These are phyloP conservation scores for Lasaia peninsularis DNA, from an alignment of 1,140 invertebrate species.

Conservation along the genomic window DNA sequence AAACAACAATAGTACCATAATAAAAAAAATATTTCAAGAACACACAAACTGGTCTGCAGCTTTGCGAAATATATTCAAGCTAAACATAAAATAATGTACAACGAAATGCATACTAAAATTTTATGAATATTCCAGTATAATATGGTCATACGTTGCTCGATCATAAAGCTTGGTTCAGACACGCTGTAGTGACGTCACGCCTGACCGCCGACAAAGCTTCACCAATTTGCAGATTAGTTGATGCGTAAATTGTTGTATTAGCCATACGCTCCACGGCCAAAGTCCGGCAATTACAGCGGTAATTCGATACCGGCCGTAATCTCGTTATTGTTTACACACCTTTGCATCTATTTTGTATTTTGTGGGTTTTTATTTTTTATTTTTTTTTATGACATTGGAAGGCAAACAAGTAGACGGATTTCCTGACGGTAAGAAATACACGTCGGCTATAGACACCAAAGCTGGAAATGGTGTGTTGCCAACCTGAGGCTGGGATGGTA, in stretches of 20 bases:
- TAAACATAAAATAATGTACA: not conserved
- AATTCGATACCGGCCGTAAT: slow-evolving; percentile 46
- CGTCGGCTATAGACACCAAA: too few species aligned
- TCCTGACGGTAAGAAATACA: too few species aligned
- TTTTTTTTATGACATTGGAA: too few species aligned
- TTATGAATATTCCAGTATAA: not conserved
- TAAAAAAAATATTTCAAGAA: not conserved
- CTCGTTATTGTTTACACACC: slow-evolving; percentile 13
- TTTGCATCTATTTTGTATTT: slow-evolving; percentile 8
- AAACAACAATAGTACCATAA: not conserved
- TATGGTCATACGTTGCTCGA: not conserved
- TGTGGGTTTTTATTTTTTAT: too few species aligned
- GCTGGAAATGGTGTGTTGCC: too few species aligned
- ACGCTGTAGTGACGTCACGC: slow-evolving; percentile 29
- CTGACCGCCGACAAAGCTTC: slow-evolving; percentile 55
- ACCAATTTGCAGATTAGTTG: slow-evolving; percentile 70
- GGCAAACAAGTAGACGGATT: too few species aligned
- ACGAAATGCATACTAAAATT: not conserved
- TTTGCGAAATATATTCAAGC: not conserved
- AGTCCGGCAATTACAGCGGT: slow-evolving; percentile 50
- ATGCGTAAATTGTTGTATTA: slow-evolving; percentile 72
- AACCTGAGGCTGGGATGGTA: too few species aligned
- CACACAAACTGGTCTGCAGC: too few species aligned
- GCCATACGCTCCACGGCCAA: slow-evolving; percentile 44
- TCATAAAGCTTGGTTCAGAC: slow-evolving; percentile 40